Conservation (phyloP, 1,140 invertebrate genomes). For the Chionoecetes opilio region DNA sequence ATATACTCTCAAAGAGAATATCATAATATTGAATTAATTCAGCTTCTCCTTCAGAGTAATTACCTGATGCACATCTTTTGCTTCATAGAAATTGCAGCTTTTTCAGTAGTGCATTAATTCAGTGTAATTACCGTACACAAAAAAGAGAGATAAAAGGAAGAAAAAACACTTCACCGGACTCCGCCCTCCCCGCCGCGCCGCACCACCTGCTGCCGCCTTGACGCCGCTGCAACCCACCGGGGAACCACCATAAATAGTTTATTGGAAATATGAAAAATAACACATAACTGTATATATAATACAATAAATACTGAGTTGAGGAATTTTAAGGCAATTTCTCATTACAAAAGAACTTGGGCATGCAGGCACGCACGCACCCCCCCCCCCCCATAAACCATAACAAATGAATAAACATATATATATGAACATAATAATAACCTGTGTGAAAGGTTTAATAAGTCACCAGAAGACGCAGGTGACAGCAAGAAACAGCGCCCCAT, state of each 20-base stretch:
- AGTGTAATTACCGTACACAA: not conserved
- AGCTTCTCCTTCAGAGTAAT: not conserved
- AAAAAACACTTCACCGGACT: conserved; percentile 20
- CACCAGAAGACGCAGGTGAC: not conserved
- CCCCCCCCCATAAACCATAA: not conserved
- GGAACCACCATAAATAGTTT: not conserved
- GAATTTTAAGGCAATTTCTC: no score
- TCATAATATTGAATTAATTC: conserved; percentile 4
- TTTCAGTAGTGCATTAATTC: not conserved
- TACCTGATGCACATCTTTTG: conserved; percentile 4
- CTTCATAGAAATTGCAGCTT: not conserved
- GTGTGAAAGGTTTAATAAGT: no score
- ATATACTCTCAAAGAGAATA: not conserved
- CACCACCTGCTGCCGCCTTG: not conserved
- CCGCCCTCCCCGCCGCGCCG: not conserved
- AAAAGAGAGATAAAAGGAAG: not conserved
- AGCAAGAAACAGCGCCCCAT: not conserved
- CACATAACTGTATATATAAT: no score
- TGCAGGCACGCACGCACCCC: conserved; percentile 34
- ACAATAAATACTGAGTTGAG: no score
- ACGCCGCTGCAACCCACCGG: not conserved
- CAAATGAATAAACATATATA: not conserved
- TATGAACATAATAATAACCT: not conserved
- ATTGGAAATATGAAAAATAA: no score
- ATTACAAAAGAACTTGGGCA: not conserved